Base-by-base conservation (phyloP, 2,888 invertebrate genomes). In the Gymnoscelis rufifasciata region DNA sequence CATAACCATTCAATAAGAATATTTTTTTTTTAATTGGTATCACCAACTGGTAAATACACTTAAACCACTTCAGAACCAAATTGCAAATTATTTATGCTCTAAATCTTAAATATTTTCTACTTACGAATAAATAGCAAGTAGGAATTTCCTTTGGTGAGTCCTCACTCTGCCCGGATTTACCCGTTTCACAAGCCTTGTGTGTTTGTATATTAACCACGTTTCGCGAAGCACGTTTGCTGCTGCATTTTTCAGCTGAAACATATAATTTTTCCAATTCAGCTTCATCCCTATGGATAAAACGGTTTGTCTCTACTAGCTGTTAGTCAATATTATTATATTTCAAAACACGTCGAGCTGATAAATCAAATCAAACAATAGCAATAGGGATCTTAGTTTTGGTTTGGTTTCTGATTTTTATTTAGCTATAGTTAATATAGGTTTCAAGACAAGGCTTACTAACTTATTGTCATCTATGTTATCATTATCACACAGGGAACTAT, bases 151-250 rank as follows among this genome's bases (percentile, higher is more conserved):
- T 89, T 99, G 99, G 88, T 99, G 99, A 57, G 98, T 95, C 75
- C 99, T 92, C 66, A 99, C 98, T 87, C 97, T 93, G 66, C 97
- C 95, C 52, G 97, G 95, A 88, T 98, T 97, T 51, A 99, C 97
- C 79, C 98, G 93, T 90, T 98, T 98, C 74, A 97, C 98, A 72
- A 99, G 93, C 82, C 98, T 95, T 71, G 99, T 99, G 88, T 99
- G 97, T 90, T 99, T 99, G 90, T 99, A 99, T 83, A 99, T 99
- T 78, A 99, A 93, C 99, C 99, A 99, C 66, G 99, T 99, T 90
- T 99, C 99, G 67, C 99, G 92, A 64, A 99, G 91, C 66, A 99
- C 99, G 89, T 99, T 99, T 57, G 99, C 99, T 62, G 99, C 99
- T 63, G 98, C 97, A 90, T 99, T 99, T 93, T 99, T 99, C 89